Base-by-base conservation (phyloP, 2,888 invertebrate species). In the Amiota communis region DNA sequence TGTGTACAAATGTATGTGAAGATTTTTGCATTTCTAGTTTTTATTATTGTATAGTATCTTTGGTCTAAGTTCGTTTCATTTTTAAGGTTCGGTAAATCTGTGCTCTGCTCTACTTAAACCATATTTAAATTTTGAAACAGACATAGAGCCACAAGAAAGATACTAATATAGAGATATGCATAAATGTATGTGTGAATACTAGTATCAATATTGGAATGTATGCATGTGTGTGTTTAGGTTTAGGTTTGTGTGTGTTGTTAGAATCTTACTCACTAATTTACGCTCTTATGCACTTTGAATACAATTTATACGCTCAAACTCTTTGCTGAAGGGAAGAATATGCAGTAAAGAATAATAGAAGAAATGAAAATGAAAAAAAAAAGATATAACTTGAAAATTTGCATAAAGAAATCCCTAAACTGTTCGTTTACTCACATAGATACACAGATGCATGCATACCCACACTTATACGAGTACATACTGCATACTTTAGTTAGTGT, bases 371-470 rank as follows among this genome's bases (percentile, higher is more conserved):
- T 51, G 51, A n/a, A 49, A 51, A 23, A 49, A 23, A 23, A 65
- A 65, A 15, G 8, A 48, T 46, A 64, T 46, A 64, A 64, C 79
- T 77, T 75, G 78, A 79, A 82, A 82, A 82, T 82, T 82, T 82
- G 79, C 82, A 82, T 82, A 82, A 81, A 81, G 82, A 82, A 82
- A 82, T 82, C 82, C 81, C 81, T 82, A 76, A 82, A 77, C 81
- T 78, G 75, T 72, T 75, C 17, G 57, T 57, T 13, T 51, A 51
- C 48, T 74, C 74, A 76, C 70, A 69, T 61, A 70, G 47, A 65
- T 63, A 71, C 47, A 61, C 20, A 72, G 36, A 70, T 23, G 74
- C 59, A 53, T 61, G 72, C 71, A 73, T 11, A 59, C 3, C 23
- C 20, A 59, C 17, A 59, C 3, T 9, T 57, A 36, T 6, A 2